Base-by-base conservation (phyloP, 2,888 invertebrate species). In the Epirrhoe alternata region DNA sequence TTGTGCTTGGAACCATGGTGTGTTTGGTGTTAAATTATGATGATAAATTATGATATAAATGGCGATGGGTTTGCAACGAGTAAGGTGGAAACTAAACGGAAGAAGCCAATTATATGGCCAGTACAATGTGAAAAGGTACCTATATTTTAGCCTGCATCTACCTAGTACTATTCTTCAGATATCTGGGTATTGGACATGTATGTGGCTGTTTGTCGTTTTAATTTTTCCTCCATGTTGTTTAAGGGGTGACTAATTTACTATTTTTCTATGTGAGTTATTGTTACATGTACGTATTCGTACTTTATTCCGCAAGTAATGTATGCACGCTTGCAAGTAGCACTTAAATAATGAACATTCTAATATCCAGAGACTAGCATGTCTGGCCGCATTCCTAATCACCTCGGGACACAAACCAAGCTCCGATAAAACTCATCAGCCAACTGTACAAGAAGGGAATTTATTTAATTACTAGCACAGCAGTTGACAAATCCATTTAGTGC, bases 401-500 rank as follows among this genome's bases (percentile, higher is more conserved):
- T 24, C 57, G 57, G 50, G 69, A 71, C 61, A 69, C 66, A 60
- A 69, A 62, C 68, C 72, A 73, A 66, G 64, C 69, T 59, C 66
- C 62, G 63, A 69, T 65, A 84, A 79, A 81, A 81, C 81, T 80
- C 77, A 80, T 81, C 82, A 80, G 74, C 65, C 68, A 76, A 73
- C 72, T 70, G 74, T 70, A 81, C 78, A 82, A 80, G 77, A 83
- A 81, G 83, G 84, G 82, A 87, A 88, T 89, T 90, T 89, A 90
- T 91, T 91, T 87, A 89, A 91, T 92, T 91, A 90, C 86, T 80
- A 71, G 78, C 85, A 75, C 85, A 84, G 84, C 84, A 84, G 89
- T 90, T 92, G 92, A 92, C 89, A 92, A 91, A 91, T 90, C 87
- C 87, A 87, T 89, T 91, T 87, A 88, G 84, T 82, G 81, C 82